Evolutionary conservation across 2,113 vertebrate species (phyloP), one percentile per base, ranked within the genome.

Genomic region (Gulo gulo): DNA sequence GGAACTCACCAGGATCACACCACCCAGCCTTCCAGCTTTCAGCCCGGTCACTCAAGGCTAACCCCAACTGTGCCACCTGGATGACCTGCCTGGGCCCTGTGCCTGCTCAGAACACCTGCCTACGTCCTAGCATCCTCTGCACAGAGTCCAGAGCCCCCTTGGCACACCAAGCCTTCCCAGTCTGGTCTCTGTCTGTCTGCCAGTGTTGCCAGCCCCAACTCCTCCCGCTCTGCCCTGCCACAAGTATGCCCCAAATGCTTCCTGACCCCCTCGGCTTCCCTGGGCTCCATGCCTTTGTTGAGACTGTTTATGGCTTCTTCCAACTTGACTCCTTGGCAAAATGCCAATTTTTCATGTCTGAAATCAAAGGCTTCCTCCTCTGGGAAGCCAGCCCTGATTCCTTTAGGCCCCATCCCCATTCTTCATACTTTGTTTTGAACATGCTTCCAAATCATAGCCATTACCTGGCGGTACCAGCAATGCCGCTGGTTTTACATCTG

Each of bases 241-340:
- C 4, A 1, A 6, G 18, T 42, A 20, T 24, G 23, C 63, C 55
- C 57, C 6, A 21, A 21, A 14, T 0, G 0, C n/a, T 15, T 50
- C 55, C 45, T 34, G 29, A 16, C 63, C 42, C 24, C 34, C 59
- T 20, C 34, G 80, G 45, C 67, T 55, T 92, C 59, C 39, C 69
- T 65, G 55, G n/a, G 29, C 45, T 55, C 45, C 34, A 0, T 8
- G 31, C 8, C 78, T 92, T n/a, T 55, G 34, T 65, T 65, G 24
- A 93, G 13, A 13, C 47, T 71, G 7, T 69, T 82, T 59, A n/a
- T 29, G 50, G 39, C 20, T 78, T 45, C n/a, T 59, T 80, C 36
- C 47, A 81, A 39, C 15, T 34, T 47, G 11, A 45, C 24, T 93
- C 47, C 45, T 79, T 61, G 18, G 36, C 42, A 45, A 96, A 71